Evolutionary conservation across 2,797 vertebrate species (phyloP).

Genomic region (Thunnus albacares): DNA sequence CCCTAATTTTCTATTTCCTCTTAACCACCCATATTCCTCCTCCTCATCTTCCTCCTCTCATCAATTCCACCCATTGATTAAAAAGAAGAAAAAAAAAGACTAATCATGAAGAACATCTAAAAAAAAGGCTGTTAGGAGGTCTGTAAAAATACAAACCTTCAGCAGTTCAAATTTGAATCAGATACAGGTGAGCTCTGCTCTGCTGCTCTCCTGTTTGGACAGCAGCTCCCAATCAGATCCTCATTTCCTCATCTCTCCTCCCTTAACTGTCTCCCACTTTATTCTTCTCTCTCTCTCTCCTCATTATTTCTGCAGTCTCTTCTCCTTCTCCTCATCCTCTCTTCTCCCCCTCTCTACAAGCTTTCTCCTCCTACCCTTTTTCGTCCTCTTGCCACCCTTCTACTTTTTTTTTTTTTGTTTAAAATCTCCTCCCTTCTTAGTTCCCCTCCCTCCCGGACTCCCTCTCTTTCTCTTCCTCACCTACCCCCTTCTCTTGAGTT

Average conservation of each 20-base stretch:
- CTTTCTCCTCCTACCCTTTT: constrained; percentile 17
- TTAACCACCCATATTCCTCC: no score
- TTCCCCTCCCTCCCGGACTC: background rate
- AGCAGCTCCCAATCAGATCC: constrained; percentile 38
- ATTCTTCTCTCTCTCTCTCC: background rate
- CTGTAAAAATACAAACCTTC: background rate
- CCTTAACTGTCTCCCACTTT: background rate
- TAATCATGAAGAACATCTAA: background rate
- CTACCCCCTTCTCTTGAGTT: constrained; percentile 30
- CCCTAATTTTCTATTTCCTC: no score
- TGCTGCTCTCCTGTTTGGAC: constrained; percentile 27
- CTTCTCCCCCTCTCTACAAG: background rate
- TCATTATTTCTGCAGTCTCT: background rate
- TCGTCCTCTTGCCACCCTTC: constrained; percentile 9
- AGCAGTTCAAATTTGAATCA: constrained; percentile 2
- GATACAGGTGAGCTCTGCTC: background rate
- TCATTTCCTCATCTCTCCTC: constrained; percentile 23
- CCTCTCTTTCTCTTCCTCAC: constrained; percentile 9
- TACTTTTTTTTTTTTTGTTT: background rate
- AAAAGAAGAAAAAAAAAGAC: no score
- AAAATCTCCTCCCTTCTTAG: background rate
- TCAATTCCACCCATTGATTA: no score
- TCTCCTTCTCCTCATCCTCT: constrained; percentile 2
- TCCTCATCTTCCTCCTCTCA: no score
- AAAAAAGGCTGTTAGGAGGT: background rate